Conservation (phyloP, 2,888 invertebrate species). For the Pyrocoelia pectoralis region DNA sequence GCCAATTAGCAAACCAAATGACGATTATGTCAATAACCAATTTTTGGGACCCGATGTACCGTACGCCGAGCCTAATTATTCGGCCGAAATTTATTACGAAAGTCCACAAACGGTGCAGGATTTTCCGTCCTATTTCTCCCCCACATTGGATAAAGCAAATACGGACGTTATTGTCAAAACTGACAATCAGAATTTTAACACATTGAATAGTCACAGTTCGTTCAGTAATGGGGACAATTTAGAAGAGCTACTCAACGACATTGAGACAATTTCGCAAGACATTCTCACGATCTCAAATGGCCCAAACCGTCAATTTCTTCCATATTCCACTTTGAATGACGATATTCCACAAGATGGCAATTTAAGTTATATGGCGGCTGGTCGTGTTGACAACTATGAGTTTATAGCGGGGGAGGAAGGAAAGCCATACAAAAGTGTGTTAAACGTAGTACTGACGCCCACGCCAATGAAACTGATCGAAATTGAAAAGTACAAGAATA, state of each 20-base stretch:
- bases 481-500: conserved; percentile 57
- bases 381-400: conserved; percentile 25
- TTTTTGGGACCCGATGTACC: conserved; percentile 32
- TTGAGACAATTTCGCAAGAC: conserved; percentile 66
- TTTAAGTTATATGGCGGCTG: conserved; percentile 38
- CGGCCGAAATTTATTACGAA: conserved; percentile 6
- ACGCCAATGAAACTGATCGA: conserved; percentile 59
- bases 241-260: conserved; percentile 73
- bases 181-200: conserved; percentile 53
- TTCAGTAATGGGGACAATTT: conserved; percentile 66
- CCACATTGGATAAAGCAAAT: conserved; percentile 48
- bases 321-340: conserved; percentile 33
- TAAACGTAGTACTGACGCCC: conserved; percentile 59
- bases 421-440: conserved; percentile 57
- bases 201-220: conserved; percentile 48
- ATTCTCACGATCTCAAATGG: conserved; percentile 49
- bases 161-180: conserved; percentile 57
- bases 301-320: conserved; percentile 8
- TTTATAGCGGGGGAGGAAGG: conserved; percentile 13
- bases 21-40: conserved; percentile 50
- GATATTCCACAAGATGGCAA: conserved; percentile 42
- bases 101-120: neutral
- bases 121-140: conserved; percentile 41
- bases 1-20: conserved; percentile 54
- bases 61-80: conserved; percentile 26